phyloP scores from a whole-genome alignment of 2,113 vertebrate genomes.

The Phalacrocorax brasilianus region DNA sequence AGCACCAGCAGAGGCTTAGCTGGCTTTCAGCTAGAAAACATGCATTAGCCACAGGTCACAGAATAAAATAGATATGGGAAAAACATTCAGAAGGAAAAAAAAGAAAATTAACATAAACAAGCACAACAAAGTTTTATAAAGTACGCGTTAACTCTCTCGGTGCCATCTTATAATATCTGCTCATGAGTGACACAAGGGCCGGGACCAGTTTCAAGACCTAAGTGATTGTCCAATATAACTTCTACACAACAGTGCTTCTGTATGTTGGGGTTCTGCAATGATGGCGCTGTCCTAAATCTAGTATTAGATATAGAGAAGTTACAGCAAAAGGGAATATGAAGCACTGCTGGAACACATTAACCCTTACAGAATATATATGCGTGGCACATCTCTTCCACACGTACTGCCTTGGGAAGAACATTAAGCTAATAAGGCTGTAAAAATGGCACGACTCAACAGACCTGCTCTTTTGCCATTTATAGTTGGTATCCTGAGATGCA shows the following conservation, averaged over 20 bases:
- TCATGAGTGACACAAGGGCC: neutral
- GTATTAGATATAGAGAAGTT: neutral
- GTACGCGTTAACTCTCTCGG: neutral
- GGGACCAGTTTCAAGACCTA: neutral
- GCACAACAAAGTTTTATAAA: neutral
- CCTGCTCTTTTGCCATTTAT: neutral
- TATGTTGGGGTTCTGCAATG: neutral
- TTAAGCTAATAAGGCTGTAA: neutral
- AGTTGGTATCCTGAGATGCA: neutral
- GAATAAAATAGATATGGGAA: slow-evolving; percentile 16
- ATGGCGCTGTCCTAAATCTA: neutral
- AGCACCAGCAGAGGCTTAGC: neutral
- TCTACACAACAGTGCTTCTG: neutral
- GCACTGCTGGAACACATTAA: neutral
- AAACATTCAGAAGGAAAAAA: slow-evolving; percentile 6
- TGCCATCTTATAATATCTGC: neutral
- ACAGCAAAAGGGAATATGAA: neutral
- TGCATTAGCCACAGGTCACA: slow-evolving; percentile 51
- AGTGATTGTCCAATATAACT: neutral
- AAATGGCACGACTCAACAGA: neutral
- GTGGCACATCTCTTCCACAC: neutral
- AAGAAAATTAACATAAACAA: neutral
- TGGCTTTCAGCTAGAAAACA: slow-evolving; percentile 34
- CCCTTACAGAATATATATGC: neutral
- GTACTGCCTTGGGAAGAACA: neutral